These are phyloP conservation scores for Pseudonaja textilis DNA, from an alignment of 2,113 vertebrate genomes.

Conservation along the genomic window DNA sequence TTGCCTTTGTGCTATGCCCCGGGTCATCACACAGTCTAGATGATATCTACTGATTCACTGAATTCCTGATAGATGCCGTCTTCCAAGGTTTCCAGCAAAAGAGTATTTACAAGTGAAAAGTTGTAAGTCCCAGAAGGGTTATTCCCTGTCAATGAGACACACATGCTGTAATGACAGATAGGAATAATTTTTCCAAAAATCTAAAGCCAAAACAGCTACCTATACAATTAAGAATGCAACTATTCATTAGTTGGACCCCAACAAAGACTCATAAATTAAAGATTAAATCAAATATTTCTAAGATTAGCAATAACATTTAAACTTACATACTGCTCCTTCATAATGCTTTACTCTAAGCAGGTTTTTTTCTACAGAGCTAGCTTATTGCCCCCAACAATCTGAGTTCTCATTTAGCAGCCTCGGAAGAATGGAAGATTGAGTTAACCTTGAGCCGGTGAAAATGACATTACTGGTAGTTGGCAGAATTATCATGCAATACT, in stretches of 20 bases:
- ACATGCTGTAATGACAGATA: not conserved
- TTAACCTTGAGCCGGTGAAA: not conserved
- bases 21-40: not conserved
- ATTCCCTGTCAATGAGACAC: not conserved
- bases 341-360: not conserved
- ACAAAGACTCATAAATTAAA: no score
- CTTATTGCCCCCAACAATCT: not conserved
- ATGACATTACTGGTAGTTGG: not conserved
- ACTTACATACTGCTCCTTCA: not conserved
- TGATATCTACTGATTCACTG: not conserved
- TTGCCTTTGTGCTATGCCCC: no score
- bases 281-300: no score
- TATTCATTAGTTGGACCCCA: no score
- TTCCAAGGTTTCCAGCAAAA: not conserved
- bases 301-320: not conserved
- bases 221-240: no score
- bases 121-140: not conserved
- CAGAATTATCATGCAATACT: not conserved
- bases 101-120: not conserved
- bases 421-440: not conserved
- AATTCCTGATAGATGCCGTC: not conserved
- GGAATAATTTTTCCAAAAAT: not conserved
- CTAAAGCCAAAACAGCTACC: not conserved
- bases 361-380: not conserved
- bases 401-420: not conserved